A percentile compares a stretch with the other conserved stretches of the same genome.
These are phyloP conservation scores for Baronia brevicornis DNA, from an alignment of 2,888 invertebrate species.

Conservation along the genomic window DNA sequence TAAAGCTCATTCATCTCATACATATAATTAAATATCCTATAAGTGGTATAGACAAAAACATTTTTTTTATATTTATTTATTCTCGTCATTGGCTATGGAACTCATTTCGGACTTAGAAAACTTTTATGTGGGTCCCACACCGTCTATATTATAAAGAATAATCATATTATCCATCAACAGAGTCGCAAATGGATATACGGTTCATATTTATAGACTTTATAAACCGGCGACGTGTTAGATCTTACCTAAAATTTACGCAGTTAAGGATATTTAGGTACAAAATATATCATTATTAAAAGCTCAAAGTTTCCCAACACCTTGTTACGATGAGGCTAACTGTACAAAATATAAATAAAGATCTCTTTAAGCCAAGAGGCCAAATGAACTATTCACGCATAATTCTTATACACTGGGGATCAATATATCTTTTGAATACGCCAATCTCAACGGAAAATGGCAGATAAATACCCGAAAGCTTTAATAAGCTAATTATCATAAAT, in stretches of 20 bases:
- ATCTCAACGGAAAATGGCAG: constrained; percentile 24
- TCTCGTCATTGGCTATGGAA: constrained; percentile 23
- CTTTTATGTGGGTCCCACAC: constrained; percentile 52
- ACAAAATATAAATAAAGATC: constrained; percentile 24
- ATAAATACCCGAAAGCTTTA: constrained; percentile 44
- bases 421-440: constrained; percentile 17
- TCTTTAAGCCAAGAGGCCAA: constrained; percentile 28
- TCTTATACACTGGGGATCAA: constrained; percentile 19
- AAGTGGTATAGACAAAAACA: constrained; percentile 56
- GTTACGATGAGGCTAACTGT: constrained; percentile 46
- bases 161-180: constrained; percentile 8
- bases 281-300: constrained; percentile 59
- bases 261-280: constrained; percentile 37
- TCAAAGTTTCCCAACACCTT: constrained; percentile 68
- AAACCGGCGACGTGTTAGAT: constrained; percentile 16
- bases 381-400: constrained; percentile 22
- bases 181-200: constrained; percentile 13
- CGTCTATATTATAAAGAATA: constrained; percentile 25
- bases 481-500: constrained; percentile 42
- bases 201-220: constrained; percentile 7
- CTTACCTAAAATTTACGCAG: constrained; percentile 25
- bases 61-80: constrained; percentile 26
- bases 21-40: constrained; percentile 39
- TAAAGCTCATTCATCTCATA: constrained; percentile 32
- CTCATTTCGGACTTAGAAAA: constrained; percentile 26